Percentiles rank a stretch among this genome's conserved stretches.
Conservation (phyloP, 2,113 vertebrate genomes). For the Nesoenas mayeri region DNA sequence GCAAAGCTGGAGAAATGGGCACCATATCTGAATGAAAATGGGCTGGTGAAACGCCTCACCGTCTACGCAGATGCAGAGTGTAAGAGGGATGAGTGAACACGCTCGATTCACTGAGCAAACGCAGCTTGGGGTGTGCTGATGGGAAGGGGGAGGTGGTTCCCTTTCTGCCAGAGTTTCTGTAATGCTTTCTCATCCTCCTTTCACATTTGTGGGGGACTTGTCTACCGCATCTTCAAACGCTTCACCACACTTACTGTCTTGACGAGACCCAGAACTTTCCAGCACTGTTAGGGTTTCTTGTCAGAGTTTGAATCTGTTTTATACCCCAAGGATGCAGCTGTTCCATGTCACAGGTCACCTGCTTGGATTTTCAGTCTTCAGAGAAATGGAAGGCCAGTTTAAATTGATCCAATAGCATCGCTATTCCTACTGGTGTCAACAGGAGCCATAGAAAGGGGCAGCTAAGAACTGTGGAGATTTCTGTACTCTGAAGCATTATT, state of each 20-base stretch:
- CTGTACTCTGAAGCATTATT: neutral
- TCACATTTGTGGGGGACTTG: neutral
- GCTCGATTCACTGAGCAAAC: neutral
- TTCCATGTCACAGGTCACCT: neutral
- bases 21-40: slow-evolving; percentile 71
- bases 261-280: neutral
- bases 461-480: neutral
- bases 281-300: neutral
- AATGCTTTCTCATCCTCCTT: neutral
- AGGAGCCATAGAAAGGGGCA: neutral
- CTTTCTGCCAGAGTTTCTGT: neutral
- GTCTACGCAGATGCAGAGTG: slow-evolving; percentile 78
- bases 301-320: neutral
- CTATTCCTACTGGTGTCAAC: neutral
- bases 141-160: neutral
- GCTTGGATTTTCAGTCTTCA: neutral
- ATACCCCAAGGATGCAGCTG: neutral
- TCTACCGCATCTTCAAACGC: neutral
- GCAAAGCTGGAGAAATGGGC: slow-evolving; percentile 85
- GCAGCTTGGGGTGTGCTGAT: neutral
- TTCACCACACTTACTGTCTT: accelerated
- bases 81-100: slow-evolving; percentile 66
- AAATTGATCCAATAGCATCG: neutral
- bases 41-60: slow-evolving; percentile 81
- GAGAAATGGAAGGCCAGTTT: neutral